A percentile compares a stretch with the other conserved stretches of the same genome.
Evolutionary conservation across 1,140 invertebrate genomes (phyloP).

Genomic region (Drosophila burlai): DNA sequence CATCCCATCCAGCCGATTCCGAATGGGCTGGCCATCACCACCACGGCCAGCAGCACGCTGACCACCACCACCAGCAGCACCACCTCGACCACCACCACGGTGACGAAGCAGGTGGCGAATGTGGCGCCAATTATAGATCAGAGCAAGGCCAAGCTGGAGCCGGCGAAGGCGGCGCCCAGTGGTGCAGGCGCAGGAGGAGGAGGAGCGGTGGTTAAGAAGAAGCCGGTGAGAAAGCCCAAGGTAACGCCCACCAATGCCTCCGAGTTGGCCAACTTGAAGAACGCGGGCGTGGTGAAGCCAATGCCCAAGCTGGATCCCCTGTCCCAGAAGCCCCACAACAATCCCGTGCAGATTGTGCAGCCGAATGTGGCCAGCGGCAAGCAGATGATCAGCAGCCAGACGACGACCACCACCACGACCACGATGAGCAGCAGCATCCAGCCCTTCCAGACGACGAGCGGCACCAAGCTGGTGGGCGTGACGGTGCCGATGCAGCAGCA

Average conservation of each 20-base stretch:
- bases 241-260: slow-evolving; percentile 69
- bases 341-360: slow-evolving; percentile 82
- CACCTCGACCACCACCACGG: slow-evolving; percentile 67
- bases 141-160: slow-evolving; percentile 78
- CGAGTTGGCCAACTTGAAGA: slow-evolving; percentile 69
- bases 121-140: slow-evolving; percentile 84
- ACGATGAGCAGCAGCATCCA: slow-evolving; percentile 82
- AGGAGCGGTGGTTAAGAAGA: slow-evolving; percentile 74
- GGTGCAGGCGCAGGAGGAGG: slow-evolving; percentile 14
- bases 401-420: slow-evolving; percentile 70
- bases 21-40: slow-evolving; percentile 64
- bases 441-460: slow-evolving; percentile 83
- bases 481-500: slow-evolving; percentile 82
- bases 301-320: slow-evolving; percentile 80
- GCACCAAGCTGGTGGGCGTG: slow-evolving; percentile 86
- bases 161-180: slow-evolving; percentile 49
- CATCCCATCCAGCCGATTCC: slow-evolving; percentile 76
- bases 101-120: slow-evolving; percentile 83
- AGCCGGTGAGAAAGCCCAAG: slow-evolving; percentile 79
- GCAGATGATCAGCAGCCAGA: slow-evolving; percentile 70
- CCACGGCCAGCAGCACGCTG: slow-evolving; percentile 57
- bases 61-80: slow-evolving; percentile 60
- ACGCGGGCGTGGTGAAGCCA: slow-evolving; percentile 79
- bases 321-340: slow-evolving; percentile 82
- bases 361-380: slow-evolving; percentile 83